phyloP scores from a whole-genome alignment of 2,113 vertebrate genomes.

The Colaptes auratus region DNA sequence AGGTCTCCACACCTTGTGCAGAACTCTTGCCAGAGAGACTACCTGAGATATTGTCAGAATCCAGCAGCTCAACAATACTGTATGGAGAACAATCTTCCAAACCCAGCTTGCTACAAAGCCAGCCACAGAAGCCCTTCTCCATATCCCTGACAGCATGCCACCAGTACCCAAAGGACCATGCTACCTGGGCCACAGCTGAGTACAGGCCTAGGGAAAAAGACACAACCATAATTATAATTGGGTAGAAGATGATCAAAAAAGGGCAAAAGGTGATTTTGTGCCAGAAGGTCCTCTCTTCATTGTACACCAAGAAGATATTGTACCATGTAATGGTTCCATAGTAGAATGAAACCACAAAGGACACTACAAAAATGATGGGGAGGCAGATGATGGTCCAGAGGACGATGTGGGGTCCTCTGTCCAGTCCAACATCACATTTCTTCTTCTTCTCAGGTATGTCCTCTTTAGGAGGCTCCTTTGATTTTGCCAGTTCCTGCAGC shows the following conservation, averaged over 20 bases:
- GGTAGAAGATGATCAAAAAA: conserved; percentile 95
- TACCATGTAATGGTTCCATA: conserved; percentile 99
- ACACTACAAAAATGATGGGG: conserved; percentile 90
- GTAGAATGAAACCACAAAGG: conserved; percentile 96
- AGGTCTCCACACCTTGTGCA: conserved; percentile 87
- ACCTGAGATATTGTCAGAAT: conserved; percentile 91
- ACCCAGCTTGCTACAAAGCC: conserved; percentile 94
- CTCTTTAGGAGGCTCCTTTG: conserved; percentile 85
- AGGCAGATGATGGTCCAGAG: conserved; percentile 95
- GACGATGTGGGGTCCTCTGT: conserved; percentile 90
- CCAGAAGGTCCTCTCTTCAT: conserved; percentile 99
- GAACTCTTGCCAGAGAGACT: conserved; percentile 87
- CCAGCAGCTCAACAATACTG: conserved; percentile 94
- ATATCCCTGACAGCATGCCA: conserved; percentile 91
- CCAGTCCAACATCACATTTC: conserved; percentile 81
- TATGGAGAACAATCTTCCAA: conserved; percentile 97
- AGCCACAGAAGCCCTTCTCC: conserved; percentile 98
- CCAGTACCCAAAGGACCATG: conserved; percentile 94
- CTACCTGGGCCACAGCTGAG: conserved; percentile 90
- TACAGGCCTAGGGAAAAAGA: conserved; percentile 91
- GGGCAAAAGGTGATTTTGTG: conserved; percentile 97
- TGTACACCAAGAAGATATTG: conserved; percentile 98
- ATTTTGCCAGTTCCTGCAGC: conserved; percentile 90
- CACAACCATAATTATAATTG: conserved; percentile 92
- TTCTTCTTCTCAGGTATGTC: conserved; percentile 68